Conservation (phyloP, 2,113 vertebrate genomes). For the Vulpes ferrilata region DNA sequence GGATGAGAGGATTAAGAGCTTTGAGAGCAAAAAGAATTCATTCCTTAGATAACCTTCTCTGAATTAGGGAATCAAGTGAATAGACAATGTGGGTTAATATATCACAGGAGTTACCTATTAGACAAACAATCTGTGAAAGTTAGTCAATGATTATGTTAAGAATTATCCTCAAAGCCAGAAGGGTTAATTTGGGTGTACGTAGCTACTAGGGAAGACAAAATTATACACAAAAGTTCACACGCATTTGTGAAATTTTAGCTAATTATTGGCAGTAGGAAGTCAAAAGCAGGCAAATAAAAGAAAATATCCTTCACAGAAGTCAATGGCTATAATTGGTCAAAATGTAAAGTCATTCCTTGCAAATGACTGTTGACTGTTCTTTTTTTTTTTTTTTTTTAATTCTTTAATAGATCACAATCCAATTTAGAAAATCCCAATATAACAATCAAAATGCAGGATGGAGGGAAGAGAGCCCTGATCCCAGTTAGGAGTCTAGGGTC, state of each 20-base stretch:
- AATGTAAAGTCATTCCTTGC: neutral
- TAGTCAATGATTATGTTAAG: conserved; percentile 12
- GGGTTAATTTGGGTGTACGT: neutral
- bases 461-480: neutral
- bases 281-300: neutral
- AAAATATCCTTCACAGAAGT: neutral
- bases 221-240: neutral
- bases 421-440: neutral
- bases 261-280: neutral
- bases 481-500: neutral
- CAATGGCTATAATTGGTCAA: neutral
- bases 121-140: neutral
- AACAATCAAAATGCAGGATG: neutral
- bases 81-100: neutral
- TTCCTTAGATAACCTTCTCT: neutral
- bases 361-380: neutral
- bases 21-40: neutral
- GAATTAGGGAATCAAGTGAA: neutral
- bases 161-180: neutral
- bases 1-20: neutral
- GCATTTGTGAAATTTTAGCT: neutral
- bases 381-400: neutral
- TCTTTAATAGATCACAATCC: neutral
- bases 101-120: neutral
- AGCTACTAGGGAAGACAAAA: neutral